A percentile compares a stretch with the other conserved stretches of the same genome.
Evolutionary conservation across 2,113 vertebrate genomes (phyloP).

Genomic region (Peromyscus polionotus): DNA sequence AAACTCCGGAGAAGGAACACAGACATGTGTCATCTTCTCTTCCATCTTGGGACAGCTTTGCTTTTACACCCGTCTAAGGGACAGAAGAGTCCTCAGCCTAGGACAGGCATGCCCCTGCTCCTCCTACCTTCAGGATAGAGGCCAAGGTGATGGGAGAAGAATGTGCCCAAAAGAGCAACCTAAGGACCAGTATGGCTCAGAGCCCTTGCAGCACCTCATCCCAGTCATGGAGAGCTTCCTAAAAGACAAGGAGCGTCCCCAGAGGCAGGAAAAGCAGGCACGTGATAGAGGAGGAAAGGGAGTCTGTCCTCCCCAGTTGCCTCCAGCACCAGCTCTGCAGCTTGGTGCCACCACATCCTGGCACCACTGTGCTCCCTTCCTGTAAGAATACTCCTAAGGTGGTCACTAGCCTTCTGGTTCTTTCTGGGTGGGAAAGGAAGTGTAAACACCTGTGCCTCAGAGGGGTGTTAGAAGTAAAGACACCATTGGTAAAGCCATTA

Average conservation of each 20-base stretch:
- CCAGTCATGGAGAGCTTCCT: neutral
- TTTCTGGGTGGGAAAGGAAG: conserved; percentile 3
- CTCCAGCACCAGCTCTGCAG: neutral
- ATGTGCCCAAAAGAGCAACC: neutral
- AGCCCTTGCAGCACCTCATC: neutral
- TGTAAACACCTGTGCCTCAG: neutral
- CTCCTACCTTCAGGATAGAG: neutral
- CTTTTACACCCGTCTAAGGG: neutral
- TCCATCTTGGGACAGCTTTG: neutral
- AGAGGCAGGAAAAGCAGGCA: neutral
- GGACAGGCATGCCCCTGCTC: neutral
- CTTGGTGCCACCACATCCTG: neutral
- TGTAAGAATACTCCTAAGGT: neutral
- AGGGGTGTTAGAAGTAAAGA: neutral
- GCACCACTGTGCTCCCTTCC: neutral
- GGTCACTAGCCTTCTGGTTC: neutral
- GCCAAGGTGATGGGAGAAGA: neutral
- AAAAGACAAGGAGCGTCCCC: neutral
- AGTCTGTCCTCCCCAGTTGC: neutral
- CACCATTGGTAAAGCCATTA: neutral
- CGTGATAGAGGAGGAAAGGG: neutral
- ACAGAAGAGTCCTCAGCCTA: neutral
- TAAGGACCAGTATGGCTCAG: neutral
- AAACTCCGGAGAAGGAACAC: neutral
- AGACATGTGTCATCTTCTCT: neutral